phyloP scores from a whole-genome alignment of 2,113 vertebrate genomes.

The Carassius auratus region DNA sequence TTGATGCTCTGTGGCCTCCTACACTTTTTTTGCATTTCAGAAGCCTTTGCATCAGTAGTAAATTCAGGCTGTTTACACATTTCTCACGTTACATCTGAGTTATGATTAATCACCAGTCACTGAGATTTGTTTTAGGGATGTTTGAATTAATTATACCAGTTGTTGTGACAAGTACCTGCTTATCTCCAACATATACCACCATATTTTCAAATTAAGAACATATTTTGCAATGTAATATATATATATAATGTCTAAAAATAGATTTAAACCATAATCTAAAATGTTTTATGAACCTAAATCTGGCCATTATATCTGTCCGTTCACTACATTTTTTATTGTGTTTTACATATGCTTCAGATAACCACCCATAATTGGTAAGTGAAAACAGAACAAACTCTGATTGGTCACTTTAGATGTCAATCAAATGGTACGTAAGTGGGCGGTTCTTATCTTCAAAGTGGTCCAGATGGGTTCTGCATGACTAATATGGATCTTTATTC shows the following conservation, averaged over 20 bases:
- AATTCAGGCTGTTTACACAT: conserved; percentile 45
- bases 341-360: background rate
- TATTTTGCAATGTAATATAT: background rate
- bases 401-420: background rate
- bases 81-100: conserved; percentile 45
- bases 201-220: background rate
- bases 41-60: conserved; percentile 48
- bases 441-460: background rate
- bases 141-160: conserved; percentile 40
- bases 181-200: background rate
- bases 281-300: background rate
- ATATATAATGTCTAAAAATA: background rate
- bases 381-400: background rate
- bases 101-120: conserved; percentile 55
- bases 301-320: background rate
- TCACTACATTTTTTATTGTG: background rate
- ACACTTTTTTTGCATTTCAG: conserved; percentile 14
- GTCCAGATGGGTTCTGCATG: background rate
- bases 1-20: background rate
- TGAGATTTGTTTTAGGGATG: conserved; percentile 41
- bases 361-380: background rate
- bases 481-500: background rate
- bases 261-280: background rate
- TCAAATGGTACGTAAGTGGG: background rate
- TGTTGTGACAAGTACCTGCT: conserved; percentile 30